phyloP scores from a whole-genome alignment of 1,140 invertebrate species.

The Drosophila pachea region DNA sequence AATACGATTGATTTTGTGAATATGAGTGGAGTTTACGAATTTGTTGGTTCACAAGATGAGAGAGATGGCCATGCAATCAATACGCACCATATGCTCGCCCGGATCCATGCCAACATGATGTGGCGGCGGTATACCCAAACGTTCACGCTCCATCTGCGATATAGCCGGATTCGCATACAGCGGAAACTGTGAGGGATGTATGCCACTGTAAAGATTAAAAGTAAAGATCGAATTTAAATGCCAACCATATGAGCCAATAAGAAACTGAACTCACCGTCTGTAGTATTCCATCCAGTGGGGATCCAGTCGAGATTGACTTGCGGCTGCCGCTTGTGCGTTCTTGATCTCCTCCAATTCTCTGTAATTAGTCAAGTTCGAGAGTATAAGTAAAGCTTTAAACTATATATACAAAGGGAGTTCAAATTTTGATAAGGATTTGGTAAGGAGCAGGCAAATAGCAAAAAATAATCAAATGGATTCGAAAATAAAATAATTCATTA shows the following conservation, averaged over 20 bases:
- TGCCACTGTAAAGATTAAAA: conserved; percentile 79
- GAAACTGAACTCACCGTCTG: conserved; percentile 81
- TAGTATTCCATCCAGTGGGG: conserved; percentile 95
- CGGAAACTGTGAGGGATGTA: conserved; percentile 82
- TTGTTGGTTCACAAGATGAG: conserved; percentile 79
- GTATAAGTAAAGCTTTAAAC: conserved; percentile 19
- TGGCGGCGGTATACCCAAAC: conserved; percentile 87
- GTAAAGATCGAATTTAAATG: conserved; percentile 41
- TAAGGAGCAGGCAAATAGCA: conserved; percentile 49
- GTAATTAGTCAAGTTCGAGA: conserved; percentile 40
- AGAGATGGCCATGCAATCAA: conserved; percentile 45
- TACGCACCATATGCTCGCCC: conserved; percentile 82
- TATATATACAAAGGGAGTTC: conserved; percentile 1
- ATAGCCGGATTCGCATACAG: conserved; percentile 84
- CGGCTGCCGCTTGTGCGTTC: conserved; percentile 82
- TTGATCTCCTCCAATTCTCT: conserved; percentile 90
- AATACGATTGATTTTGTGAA: conserved; percentile 79
- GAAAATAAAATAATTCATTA: conserved; percentile 30
- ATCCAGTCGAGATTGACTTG: conserved; percentile 85
- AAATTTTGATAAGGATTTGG: conserved; percentile 31
- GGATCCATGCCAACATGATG: conserved; percentile 82
- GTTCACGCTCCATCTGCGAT: conserved; percentile 91
- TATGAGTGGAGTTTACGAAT: conserved; percentile 58
- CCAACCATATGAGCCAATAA: not conserved
- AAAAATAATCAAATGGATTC: conserved; percentile 38